Evolutionary conservation across 1,140 invertebrate genomes (phyloP), one percentile per base, ranked within the genome.

Genomic region (Drosophila mojavensis): DNA sequence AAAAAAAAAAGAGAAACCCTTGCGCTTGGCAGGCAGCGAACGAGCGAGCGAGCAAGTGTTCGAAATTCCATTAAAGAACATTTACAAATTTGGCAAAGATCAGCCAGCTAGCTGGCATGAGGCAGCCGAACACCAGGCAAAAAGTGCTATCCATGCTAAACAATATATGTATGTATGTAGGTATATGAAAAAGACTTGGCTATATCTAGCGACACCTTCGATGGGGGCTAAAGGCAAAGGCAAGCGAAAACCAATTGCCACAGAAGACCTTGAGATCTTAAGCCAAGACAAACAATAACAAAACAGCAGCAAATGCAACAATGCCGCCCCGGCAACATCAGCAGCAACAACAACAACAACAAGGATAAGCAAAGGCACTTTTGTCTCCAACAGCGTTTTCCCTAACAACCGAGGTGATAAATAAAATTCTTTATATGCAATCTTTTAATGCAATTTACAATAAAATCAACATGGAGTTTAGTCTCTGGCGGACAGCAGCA

Each of bases 391-490:
- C 90, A 90, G 84, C 85, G 90, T 90, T 91, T 91, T 90, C 90
- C 77, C 86, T 81, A 91, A 90, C 85, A 91, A 88, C 90, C 83
- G 79, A 81, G 85, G 90, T 91, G 90, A 91, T 91, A 91, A 91
- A 91, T 91, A 91, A 91, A 91, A 88, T 90, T 91, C 80, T 91
- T 91, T 91, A 91, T 85, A 89, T 89, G 79, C 82, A 91, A 90
- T 91, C 82, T 88, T 81, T 88, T 91, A 82, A 91, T 83, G 88
- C 80, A 90, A 90, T 90, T 90, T 90, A 90, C 85, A 90, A 90
- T 90, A 90, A 90, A 90, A 90, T 90, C 85, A 90, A 90, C 85
- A 90, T 90, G 85, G 81, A 90, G 84, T 86, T 86, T 84, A 84
- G 77, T 84, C 84, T 78, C 78, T 67, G 69, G 75, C 69, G 33